These are phyloP conservation scores for Trachelus tabidus DNA, from an alignment of 2,888 invertebrate genomes.

Conservation along the genomic window DNA sequence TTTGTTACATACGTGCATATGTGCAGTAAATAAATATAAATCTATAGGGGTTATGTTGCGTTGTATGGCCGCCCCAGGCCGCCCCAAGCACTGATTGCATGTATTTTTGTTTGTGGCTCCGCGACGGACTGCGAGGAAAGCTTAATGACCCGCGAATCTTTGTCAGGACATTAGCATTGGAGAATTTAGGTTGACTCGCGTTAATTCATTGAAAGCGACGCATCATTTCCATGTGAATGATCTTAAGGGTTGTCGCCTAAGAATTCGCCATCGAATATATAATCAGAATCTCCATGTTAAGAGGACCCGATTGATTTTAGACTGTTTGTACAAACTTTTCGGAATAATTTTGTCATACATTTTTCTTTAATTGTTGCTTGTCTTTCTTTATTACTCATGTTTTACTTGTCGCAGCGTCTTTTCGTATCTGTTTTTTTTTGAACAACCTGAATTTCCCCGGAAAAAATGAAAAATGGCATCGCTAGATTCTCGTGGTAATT, in stretches of 20 bases:
- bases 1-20: background rate
- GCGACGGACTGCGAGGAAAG: background rate
- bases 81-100: background rate
- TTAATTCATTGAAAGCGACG: background rate
- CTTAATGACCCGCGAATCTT: background rate
- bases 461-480: background rate
- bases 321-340: background rate
- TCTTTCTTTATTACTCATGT: background rate
- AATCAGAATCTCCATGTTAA: background rate
- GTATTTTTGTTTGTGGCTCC: background rate
- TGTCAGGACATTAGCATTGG: background rate
- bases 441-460: background rate
- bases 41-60: background rate
- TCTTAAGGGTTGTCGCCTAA: background rate
- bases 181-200: background rate
- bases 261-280: background rate
- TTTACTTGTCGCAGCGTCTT: background rate
- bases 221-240: background rate
- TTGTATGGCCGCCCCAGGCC: background rate
- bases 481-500: background rate
- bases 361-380: background rate
- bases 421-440: too few species aligned
- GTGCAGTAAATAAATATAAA: background rate
- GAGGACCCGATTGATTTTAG: background rate
- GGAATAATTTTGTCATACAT: background rate